Conservation (phyloP, 2,888 invertebrate genomes). For the Drosophila formosana region DNA sequence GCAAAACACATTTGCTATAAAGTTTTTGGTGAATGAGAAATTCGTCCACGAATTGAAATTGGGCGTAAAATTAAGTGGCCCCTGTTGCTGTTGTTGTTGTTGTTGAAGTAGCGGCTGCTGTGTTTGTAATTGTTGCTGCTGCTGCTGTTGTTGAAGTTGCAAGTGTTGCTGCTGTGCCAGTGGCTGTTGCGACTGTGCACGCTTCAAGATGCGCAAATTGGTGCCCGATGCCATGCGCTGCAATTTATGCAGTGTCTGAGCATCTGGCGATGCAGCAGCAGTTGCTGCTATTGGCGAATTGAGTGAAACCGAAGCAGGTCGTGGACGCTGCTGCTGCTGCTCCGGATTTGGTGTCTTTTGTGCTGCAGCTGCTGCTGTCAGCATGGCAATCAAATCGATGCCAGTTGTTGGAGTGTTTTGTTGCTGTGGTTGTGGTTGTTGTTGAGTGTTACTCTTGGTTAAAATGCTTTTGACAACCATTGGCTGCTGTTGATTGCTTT, state of each 20-base stretch:
- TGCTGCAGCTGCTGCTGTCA: slow-evolving; percentile 72
- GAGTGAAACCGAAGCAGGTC: slow-evolving; percentile 72
- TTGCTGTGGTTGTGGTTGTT: slow-evolving; percentile 52
- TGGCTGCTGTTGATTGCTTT: slow-evolving; percentile 51
- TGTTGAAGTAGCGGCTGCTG: slow-evolving; percentile 39
- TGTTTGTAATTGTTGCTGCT: slow-evolving; percentile 33
- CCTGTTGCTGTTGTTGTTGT: slow-evolving; percentile 44
- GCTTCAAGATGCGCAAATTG: slow-evolving; percentile 76
- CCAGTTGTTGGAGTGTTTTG: slow-evolving; percentile 57
- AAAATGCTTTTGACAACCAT: slow-evolving; percentile 57
- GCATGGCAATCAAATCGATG: slow-evolving; percentile 73
- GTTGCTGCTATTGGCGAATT: slow-evolving; percentile 44
- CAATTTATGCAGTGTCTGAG: slow-evolving; percentile 60
- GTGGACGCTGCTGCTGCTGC: slow-evolving; percentile 57
- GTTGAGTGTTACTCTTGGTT: slow-evolving; percentile 44
- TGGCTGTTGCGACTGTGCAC: slow-evolving; percentile 74
- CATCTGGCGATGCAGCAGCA: slow-evolving; percentile 34
- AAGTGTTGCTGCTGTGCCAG: slow-evolving; percentile 46
- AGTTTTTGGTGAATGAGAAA: slow-evolving; percentile 85
- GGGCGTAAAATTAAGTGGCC: slow-evolving; percentile 81
- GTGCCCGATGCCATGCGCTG: slow-evolving; percentile 82
- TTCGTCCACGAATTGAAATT: slow-evolving; percentile 85
- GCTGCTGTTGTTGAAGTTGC: slow-evolving; percentile 29
- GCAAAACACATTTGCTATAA: slow-evolving; percentile 85
- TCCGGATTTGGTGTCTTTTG: slow-evolving; percentile 52